Conservation (phyloP, 2,113 vertebrate species). For the Rhinogobius similis region DNA sequence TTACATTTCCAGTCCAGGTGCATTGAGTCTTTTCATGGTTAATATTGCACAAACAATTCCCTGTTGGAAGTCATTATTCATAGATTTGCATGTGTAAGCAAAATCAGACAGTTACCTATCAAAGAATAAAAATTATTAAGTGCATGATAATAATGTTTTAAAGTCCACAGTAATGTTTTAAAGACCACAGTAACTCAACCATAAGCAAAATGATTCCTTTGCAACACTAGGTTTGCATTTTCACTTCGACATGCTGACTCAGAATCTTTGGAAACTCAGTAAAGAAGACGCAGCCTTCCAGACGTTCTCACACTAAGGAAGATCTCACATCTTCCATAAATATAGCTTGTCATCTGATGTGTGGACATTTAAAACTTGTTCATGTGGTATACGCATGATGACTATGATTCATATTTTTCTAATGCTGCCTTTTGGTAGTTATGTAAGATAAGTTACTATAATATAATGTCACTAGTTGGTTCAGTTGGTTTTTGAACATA, state of each 20-base stretch:
- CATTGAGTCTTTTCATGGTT: slow-evolving; percentile 18
- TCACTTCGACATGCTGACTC: slow-evolving; percentile 7
- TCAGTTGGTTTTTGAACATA: not conserved
- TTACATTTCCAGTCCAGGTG: slow-evolving; percentile 19
- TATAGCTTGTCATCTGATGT: slow-evolving; percentile 30
- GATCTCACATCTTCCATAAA: slow-evolving; percentile 38
- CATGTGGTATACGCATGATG: not conserved
- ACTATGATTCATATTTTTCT: slow-evolving; percentile 5
- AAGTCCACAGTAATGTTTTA: not conserved
- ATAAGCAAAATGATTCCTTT: not conserved
- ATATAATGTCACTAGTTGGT: not conserved
- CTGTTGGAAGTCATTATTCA: slow-evolving; percentile 33
- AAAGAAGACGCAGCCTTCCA: slow-evolving; percentile 15
- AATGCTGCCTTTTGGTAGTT: not conserved
- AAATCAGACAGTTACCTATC: not conserved
- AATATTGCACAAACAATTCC: not conserved
- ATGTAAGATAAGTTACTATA: not conserved
- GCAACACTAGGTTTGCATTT: slow-evolving; percentile 3
- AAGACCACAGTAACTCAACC: not conserved
- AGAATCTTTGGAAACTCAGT: slow-evolving; percentile 31
- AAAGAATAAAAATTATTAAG: slow-evolving; percentile 1
- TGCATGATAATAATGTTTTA: not conserved
- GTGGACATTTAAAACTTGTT: not conserved
- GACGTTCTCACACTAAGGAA: slow-evolving; percentile 52
- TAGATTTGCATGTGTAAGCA: slow-evolving; percentile 4